Evolutionary conservation across 2,113 vertebrate species (phyloP).

Genomic region (Rissa tridactyla): DNA sequence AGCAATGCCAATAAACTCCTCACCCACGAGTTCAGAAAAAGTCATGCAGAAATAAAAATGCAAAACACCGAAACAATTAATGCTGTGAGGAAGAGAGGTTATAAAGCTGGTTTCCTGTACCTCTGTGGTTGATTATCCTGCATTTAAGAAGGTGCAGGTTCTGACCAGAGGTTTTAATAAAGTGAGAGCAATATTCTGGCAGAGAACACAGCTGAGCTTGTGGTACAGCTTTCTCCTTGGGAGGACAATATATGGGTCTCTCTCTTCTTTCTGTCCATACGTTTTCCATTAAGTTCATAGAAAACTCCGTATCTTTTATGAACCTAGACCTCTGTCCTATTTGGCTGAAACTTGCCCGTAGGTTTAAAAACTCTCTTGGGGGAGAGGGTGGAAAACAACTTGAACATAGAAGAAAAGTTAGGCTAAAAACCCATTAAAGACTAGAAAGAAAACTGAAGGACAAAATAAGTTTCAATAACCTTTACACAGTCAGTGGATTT

Average conservation of each 20-base stretch:
- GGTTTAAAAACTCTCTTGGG: neutral
- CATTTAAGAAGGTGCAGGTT: neutral
- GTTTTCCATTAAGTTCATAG: neutral
- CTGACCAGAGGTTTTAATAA: neutral
- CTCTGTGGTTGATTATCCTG: neutral
- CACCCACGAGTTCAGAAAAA: neutral
- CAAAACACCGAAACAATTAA: neutral
- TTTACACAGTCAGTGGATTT: neutral
- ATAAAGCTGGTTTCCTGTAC: neutral
- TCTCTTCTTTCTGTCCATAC: neutral
- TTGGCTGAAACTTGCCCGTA: neutral
- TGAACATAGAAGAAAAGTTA: neutral
- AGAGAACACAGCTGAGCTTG: neutral
- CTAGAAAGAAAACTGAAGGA: neutral
- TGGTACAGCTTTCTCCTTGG: neutral
- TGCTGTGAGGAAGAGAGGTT: neutral
- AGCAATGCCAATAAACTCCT: neutral
- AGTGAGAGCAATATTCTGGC: fast-evolving
- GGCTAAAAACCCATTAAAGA: neutral
- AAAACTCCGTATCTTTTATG: neutral
- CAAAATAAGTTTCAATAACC: neutral
- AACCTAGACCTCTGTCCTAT: neutral
- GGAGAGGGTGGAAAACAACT: neutral
- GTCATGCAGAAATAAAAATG: neutral
- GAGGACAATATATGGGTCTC: neutral